Percentiles rank a stretch among this genome's conserved stretches.
phyloP scores from a whole-genome alignment of 2,113 vertebrate species.

The Oostethus manadensis region DNA sequence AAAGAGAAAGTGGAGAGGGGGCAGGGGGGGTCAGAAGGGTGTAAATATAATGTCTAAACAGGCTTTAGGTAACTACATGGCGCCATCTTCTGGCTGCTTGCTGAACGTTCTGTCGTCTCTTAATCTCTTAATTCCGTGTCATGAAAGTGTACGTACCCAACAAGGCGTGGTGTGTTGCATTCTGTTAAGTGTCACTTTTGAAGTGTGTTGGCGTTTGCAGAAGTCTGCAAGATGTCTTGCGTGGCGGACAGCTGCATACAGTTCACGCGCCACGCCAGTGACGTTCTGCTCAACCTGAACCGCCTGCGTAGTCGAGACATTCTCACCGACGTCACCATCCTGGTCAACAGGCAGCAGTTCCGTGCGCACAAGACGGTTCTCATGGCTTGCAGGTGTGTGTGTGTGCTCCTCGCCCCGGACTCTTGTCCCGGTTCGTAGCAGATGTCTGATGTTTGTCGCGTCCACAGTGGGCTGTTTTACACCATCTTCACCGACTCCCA shows the following conservation, averaged over 20 bases:
- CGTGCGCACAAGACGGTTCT: conserved; percentile 96
- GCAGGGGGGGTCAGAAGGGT: conserved; percentile 11
- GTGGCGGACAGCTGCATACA: conserved; percentile 97
- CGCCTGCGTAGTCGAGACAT: conserved; percentile 91
- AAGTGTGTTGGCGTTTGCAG: conserved; percentile 12
- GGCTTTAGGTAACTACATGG: conserved; percentile 56
- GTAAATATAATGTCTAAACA: conserved; percentile 42
- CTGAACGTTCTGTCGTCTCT: too few species aligned
- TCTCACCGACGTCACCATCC: conserved; percentile 91
- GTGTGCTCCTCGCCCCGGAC: conserved; percentile 8
- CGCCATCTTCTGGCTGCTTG: conserved; percentile 57
- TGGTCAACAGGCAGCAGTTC: conserved; percentile 94
- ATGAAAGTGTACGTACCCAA: too few species aligned
- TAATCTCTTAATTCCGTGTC: too few species aligned
- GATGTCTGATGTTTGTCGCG: conserved; percentile 22
- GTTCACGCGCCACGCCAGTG: conserved; percentile 94
- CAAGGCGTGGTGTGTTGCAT: too few species aligned
- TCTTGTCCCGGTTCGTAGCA: neutral
- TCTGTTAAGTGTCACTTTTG: too few species aligned
- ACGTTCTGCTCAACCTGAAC: conserved; percentile 95
- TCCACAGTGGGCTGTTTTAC: conserved; percentile 89
- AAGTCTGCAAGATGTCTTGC: conserved; percentile 86
- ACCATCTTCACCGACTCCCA: conserved; percentile 96
- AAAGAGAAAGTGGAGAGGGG: conserved; percentile 10
- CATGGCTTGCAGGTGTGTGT: conserved; percentile 98